These are phyloP conservation scores for Diadegma fenestrale DNA, from an alignment of 2,888 invertebrate genomes.

Conservation along the genomic window DNA sequence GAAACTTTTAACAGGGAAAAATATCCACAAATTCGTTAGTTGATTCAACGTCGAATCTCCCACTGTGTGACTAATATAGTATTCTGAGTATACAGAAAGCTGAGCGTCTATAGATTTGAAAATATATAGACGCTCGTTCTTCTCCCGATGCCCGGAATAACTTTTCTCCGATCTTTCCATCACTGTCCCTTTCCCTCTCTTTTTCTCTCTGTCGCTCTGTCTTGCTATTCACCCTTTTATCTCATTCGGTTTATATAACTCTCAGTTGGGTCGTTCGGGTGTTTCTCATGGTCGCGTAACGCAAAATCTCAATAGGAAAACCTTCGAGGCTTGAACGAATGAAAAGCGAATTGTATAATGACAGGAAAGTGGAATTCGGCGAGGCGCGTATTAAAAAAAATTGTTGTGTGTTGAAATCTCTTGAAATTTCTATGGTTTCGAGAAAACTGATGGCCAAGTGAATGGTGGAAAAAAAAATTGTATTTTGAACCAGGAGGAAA, in stretches of 20 bases:
- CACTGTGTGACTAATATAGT: not conserved
- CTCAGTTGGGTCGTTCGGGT: slow-evolving; percentile 26
- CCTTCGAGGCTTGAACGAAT: slow-evolving; percentile 23
- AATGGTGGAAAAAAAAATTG: not conserved
- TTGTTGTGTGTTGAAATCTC: not conserved
- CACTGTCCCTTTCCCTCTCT: slow-evolving; percentile 18
- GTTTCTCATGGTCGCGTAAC: slow-evolving; percentile 64
- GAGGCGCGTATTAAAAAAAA: not conserved
- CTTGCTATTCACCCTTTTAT: slow-evolving; percentile 23
- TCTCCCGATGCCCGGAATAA: slow-evolving; percentile 60
- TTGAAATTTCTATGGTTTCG: not conserved
- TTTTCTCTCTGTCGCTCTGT: not conserved
- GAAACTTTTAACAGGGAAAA: not conserved
- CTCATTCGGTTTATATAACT: slow-evolving; percentile 62
- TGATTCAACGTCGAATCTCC: slow-evolving; percentile 20
- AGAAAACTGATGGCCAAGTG: not conserved
- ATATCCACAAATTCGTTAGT: not conserved
- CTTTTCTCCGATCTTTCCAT: slow-evolving; percentile 57
- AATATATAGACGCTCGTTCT: slow-evolving; percentile 37
- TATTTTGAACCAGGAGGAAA: not conserved
- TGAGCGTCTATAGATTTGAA: slow-evolving; percentile 15
- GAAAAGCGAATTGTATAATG: slow-evolving; percentile 49
- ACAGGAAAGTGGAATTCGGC: not conserved
- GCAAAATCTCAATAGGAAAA: slow-evolving; percentile 51
- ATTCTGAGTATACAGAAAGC: not conserved